Evolutionary conservation across 2,888 invertebrate species (phyloP), one percentile per base, ranked within the genome.

Genomic region (Xestoiulus laeticollis): DNA sequence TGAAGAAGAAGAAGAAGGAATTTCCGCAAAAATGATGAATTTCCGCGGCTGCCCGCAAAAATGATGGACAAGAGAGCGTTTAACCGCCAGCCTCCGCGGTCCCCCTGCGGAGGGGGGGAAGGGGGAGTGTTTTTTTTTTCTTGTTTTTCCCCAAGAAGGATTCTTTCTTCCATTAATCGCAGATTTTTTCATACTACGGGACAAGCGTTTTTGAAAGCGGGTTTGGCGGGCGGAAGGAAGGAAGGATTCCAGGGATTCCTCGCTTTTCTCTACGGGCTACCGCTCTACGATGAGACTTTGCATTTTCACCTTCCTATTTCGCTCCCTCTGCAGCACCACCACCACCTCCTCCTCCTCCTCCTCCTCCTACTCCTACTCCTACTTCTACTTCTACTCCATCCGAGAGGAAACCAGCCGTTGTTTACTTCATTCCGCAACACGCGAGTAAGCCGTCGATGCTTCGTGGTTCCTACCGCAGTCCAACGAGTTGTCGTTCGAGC

Each of bases 81-180:
- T 10, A 14, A 38, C 8, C 38, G 38, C 38, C 38, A 38, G 38
- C 48, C 48, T 48, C 19, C 19, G 48, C 48, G 16, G 38, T 8
- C 38, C 38, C 48, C 48, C 19, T 19, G 48, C 48, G 48, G 48
- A 16, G 1, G 48, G 48, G n/a, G n/a, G n/a, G n/a, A n/a, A n/a
- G n/a, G n/a, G n/a, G n/a, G n/a, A n/a, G n/a, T n/a, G n/a, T n/a
- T n/a, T n/a, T n/a, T n/a, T n/a, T n/a, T n/a, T n/a, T n/a, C n/a
- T n/a, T n/a, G 48, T 59, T 59, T 59, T 59, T 59, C 59, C n/a
- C n/a, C n/a, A n/a, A n/a, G 22, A 22, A 6, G 22, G 59, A 59
- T 59, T 59, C 59, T 59, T 59, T 59, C 59, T 59, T 59, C 59
- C 59, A 59, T 59, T 59, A 59, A 59, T 59, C 59, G 59, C 59